These are phyloP conservation scores for Acrocyrtus sp. DNA, from an alignment of 2,888 invertebrate species.

Conservation along the genomic window DNA sequence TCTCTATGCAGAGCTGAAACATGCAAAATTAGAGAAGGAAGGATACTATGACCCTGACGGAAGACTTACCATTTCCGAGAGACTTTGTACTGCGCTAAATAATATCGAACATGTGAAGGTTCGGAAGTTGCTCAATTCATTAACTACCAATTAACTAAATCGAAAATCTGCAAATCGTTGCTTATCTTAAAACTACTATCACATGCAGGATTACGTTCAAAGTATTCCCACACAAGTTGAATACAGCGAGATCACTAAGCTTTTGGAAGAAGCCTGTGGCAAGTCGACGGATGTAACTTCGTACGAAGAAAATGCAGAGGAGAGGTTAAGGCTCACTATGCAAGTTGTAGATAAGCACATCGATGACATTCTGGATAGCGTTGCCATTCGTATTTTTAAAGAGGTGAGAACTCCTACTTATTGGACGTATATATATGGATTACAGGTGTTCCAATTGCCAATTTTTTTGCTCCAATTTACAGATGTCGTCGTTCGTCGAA, in stretches of 20 bases:
- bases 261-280: slow-evolving; percentile 52
- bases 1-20: slow-evolving; percentile 57
- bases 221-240: slow-evolving; percentile 49
- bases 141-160: too few species aligned
- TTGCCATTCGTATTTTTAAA: slow-evolving; percentile 49
- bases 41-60: slow-evolving; percentile 61
- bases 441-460: background rate
- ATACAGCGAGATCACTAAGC: slow-evolving; percentile 38
- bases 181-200: background rate
- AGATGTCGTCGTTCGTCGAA: slow-evolving; percentile 23
- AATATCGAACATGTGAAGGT: slow-evolving; percentile 62
- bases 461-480: background rate
- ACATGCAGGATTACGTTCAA: slow-evolving; percentile 48
- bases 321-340: slow-evolving; percentile 30
- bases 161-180: too few species aligned
- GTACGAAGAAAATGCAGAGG: slow-evolving; percentile 40
- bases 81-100: slow-evolving; percentile 59
- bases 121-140: too few species aligned
- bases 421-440: too few species aligned
- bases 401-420: too few species aligned
- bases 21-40: slow-evolving; percentile 55
- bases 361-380: slow-evolving; percentile 49
- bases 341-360: slow-evolving; percentile 51
- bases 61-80: slow-evolving; percentile 59
- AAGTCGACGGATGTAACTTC: slow-evolving; percentile 17